These are phyloP conservation scores for Phalacrocorax pelagicus DNA, from an alignment of 2,113 vertebrate genomes.

Conservation along the genomic window DNA sequence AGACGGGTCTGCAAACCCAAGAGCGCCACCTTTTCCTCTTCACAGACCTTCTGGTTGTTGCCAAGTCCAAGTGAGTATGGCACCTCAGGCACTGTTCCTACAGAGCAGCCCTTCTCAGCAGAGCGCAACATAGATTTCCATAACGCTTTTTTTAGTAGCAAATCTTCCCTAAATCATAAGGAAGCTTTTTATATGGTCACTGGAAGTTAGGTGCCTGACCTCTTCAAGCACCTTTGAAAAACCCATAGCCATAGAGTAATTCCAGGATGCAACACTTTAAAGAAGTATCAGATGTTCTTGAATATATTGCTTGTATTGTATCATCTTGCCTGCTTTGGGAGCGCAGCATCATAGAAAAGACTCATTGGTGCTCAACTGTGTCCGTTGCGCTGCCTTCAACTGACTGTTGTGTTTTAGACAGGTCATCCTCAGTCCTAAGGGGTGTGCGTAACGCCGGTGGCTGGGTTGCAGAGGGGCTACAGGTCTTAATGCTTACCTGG, in stretches of 20 bases:
- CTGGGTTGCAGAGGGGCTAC: not conserved
- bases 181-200: not conserved
- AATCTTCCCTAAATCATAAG: not conserved
- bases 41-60: conserved; percentile 87
- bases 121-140: not conserved
- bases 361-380: not conserved
- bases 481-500: not conserved
- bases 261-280: not conserved
- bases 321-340: not conserved
- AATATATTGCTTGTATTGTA: not conserved
- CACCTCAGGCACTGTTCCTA: not conserved
- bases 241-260: not conserved
- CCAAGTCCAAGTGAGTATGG: conserved; percentile 91
- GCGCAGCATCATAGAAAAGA: not conserved
- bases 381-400: accelerated
- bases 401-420: not conserved
- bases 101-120: not conserved
- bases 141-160: not conserved
- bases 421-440: not conserved
- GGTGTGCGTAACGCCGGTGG: not conserved
- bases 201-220: not conserved
- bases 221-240: not conserved
- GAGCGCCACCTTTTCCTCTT: conserved; percentile 94
- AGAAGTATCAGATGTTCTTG: not conserved
- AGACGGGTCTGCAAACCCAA: conserved; percentile 90